Evolutionary conservation across 2,888 invertebrate genomes (phyloP), one percentile per base, ranked within the genome.

Genomic region (Phrixothrix hirtus): DNA sequence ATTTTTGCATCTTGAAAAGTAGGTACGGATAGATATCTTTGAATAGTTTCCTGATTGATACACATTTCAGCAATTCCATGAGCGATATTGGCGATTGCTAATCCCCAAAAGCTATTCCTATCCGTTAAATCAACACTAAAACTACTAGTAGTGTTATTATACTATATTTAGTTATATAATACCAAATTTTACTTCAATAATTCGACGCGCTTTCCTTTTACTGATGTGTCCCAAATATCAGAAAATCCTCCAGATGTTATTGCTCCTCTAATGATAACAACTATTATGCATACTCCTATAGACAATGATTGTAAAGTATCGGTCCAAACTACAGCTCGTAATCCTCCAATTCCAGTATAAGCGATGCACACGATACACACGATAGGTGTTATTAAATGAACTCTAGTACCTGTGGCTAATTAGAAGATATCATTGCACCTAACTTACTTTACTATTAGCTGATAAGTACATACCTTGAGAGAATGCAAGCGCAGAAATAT

Each of bases 281-380:
- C 75, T 1, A 83, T 51, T 15, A 79, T 69, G 25, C 83, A 80
- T 0, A 79, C 77, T 7, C 77, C 61, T 38, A 79, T 80, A 0
- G 84, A 79, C 7, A 81, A 72, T 27, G 83, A 80, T 42, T 85
- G 84, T 42, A 81, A 66, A 5, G 79, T 77, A 53, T 81, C 81
- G 3, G 85, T 81, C 74, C 84, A 83, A 1, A 86, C 82, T 4
- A 87, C 82, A 2, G 85, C 86, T 65, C 83, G 77, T 21, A 86
- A 68, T 3, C 86, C 85, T 26, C 84, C 88, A 21, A 88, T 68
- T 0, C 87, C 85, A 4, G 88, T 88, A 62, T 89, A 86, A 31
- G 88, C 85, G 15, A 88, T 87, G 67, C 89, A 89, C 1, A 85
- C 78, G 1, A 83, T 74, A 63, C 87, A 87, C 9, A 87, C 79